Evolutionary conservation across 2,113 vertebrate genomes (phyloP).

Genomic region (Anser brachyrhynchus): DNA sequence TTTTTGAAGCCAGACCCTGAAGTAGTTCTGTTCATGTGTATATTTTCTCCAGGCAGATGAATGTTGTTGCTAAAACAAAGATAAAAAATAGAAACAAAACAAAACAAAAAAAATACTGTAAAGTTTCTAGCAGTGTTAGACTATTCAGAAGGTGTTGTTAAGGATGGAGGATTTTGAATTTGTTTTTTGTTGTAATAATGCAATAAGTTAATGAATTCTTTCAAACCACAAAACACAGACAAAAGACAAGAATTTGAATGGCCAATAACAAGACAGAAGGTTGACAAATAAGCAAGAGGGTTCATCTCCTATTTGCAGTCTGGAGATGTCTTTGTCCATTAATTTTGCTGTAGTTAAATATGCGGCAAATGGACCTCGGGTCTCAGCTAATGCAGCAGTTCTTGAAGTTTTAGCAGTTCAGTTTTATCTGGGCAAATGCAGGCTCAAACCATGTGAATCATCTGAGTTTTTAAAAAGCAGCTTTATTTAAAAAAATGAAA

Average conservation of each 20-base stretch:
- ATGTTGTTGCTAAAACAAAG: neutral
- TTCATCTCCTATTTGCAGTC: neutral
- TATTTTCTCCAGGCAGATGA: neutral
- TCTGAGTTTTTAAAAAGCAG: constrained; percentile 2
- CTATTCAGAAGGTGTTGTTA: neutral
- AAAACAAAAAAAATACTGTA: neutral
- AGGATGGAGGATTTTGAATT: neutral
- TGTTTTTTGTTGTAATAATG: neutral
- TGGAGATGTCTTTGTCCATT: neutral
- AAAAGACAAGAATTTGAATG: neutral
- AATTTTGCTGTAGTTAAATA: constrained; percentile 1
- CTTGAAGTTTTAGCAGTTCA: neutral
- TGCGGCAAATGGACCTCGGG: neutral
- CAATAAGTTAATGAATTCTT: neutral
- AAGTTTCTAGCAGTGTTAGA: neutral
- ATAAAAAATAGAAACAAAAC: too few relatives aligned
- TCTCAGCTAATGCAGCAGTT: neutral
- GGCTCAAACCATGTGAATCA: neutral
- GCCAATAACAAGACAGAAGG: neutral
- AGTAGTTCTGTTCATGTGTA: neutral
- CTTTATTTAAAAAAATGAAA: constrained; percentile 29
- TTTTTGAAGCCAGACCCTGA: neutral
- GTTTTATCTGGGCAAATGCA: neutral
- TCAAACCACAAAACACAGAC: neutral
- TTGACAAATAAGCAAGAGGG: neutral